Evolutionary conservation across 2,113 vertebrate species (phyloP), one percentile per base, ranked within the genome.

Genomic region (Melierax canorus): DNA sequence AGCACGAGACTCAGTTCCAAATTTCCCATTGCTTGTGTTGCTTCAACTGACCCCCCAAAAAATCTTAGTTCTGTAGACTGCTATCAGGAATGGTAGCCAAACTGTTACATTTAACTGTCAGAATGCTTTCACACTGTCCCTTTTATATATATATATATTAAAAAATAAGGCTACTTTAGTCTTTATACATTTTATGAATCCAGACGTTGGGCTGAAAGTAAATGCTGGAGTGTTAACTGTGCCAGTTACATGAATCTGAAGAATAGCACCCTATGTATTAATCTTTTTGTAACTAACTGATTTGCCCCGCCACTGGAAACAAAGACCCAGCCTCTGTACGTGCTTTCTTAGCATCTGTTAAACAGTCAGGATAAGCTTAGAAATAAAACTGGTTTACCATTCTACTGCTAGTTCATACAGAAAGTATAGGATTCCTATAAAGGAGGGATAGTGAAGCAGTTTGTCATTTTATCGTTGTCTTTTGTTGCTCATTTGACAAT

Each of bases 21-120:
- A 68, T 19, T 79, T n/a, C 7, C 2, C 0, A 18, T 22, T 38
- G 4, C 10, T 16, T 7, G 6, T 6, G 12, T 36, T 32, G 10
- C 55, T 75, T 60, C 15, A 46, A 11, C 18, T 21, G 41, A 11
- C 13, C 24, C 23, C 23, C 23, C 32, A 63, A 55, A n/a, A n/a
- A 5, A 7, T 18, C 11, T 17, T 17, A 15, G 6, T 46, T 85
- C 26, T 32, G 5, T 1, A 12, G 4, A 7, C 4, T 1, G 11
- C 68, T 15, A 17, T 13, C 3, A 39, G 58, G 19, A 79, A 63
- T 0, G 3, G 48, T 43, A 68, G 67, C 7, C 2, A 6, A 63
- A 23, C 38, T 11, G 3, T 5, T 39, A 0, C 0, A 24, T 12
- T 22, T 17, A 76, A 84, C n/a, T 38, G 4, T 2, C 4, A 22